Conservation (phyloP, 1,140 invertebrate species). For the Aplysia californica region DNA sequence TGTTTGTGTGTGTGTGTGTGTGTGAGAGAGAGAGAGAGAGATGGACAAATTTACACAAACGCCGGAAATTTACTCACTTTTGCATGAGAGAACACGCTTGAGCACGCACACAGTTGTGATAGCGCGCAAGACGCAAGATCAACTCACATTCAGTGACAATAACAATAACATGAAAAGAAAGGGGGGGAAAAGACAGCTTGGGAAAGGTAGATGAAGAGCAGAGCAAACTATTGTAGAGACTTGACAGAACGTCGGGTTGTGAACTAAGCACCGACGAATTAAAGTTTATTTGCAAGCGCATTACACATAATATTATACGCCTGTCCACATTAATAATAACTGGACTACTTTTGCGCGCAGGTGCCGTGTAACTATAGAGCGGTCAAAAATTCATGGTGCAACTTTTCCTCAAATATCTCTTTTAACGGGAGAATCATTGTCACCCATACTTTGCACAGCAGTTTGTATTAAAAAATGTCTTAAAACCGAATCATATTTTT, state of each 20-base stretch:
- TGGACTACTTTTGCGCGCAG: too few species aligned
- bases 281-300: background rate
- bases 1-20: conserved; percentile 9
- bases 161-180: background rate
- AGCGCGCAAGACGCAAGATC: background rate
- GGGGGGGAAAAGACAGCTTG: background rate
- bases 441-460: too few species aligned
- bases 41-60: background rate
- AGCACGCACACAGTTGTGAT: background rate
- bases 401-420: too few species aligned
- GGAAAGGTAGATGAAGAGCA: background rate
- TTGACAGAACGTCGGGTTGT: too few species aligned
- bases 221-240: background rate
- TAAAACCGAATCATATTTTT: too few species aligned
- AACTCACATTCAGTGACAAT: background rate
- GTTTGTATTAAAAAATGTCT: too few species aligned
- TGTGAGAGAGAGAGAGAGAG: conserved; percentile 17
- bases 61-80: background rate
- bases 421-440: too few species aligned
- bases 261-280: background rate
- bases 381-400: too few species aligned
- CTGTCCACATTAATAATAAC: too few species aligned
- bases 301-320: too few species aligned
- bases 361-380: too few species aligned
- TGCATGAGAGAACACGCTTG: too few species aligned